phyloP scores from a whole-genome alignment of 2,113 vertebrate species.

The Hiodon alosoides region DNA sequence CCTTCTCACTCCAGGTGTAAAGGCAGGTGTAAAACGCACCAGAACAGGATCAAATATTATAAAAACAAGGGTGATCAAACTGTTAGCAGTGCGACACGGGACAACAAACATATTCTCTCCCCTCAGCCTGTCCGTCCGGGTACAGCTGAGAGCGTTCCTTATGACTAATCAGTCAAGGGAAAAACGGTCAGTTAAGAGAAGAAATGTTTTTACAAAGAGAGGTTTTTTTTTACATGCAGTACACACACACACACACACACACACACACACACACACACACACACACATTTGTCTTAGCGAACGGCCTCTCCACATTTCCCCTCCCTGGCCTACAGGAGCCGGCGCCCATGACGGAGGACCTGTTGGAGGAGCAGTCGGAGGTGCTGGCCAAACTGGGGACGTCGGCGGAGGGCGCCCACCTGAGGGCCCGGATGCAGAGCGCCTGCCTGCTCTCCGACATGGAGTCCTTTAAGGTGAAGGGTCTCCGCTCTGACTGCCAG shows the following conservation, averaged over 20 bases:
- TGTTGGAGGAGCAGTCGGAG: slow-evolving; percentile 92
- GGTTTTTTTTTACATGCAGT: background rate
- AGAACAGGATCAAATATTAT: no score
- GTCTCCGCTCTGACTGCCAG: background rate
- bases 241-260: background rate
- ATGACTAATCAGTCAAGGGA: no score
- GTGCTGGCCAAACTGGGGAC: slow-evolving; percentile 93
- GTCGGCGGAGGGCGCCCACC: slow-evolving; percentile 89
- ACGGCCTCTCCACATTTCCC: background rate
- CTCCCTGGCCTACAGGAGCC: slow-evolving; percentile 70
- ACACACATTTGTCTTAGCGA: background rate
- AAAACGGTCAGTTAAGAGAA: background rate
- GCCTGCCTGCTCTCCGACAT: slow-evolving; percentile 95
- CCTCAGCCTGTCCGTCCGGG: no score
- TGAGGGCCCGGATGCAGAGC: slow-evolving; percentile 88
- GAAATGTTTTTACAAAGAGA: background rate
- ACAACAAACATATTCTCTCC: no score
- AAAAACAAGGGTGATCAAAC: no score
- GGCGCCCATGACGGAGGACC: slow-evolving; percentile 94
- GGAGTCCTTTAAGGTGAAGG: slow-evolving; percentile 97
- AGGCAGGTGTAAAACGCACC: no score
- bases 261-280: background rate
- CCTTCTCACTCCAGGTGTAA: no score
- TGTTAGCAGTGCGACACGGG: no score
- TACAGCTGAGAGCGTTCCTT: no score